phyloP scores from a whole-genome alignment of 2,797 vertebrate species.

The Tapera naevia region DNA sequence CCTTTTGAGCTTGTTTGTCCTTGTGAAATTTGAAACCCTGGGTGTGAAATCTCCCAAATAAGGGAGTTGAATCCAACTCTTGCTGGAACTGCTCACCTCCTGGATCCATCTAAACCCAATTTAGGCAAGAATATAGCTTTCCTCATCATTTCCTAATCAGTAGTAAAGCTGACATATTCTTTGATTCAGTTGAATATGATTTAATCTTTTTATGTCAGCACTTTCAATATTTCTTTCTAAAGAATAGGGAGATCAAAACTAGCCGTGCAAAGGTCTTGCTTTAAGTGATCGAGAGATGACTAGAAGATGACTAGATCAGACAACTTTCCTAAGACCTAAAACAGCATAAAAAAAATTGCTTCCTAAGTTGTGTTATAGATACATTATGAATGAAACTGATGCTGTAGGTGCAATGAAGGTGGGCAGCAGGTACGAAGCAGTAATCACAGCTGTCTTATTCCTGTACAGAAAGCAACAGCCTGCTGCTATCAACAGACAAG shows the following conservation, averaged over 20 bases:
- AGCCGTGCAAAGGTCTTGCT: not conserved
- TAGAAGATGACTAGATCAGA: not conserved
- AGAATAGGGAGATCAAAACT: not conserved
- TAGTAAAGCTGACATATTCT: not conserved
- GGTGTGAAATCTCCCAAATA: not conserved
- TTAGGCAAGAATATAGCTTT: constrained; percentile 2
- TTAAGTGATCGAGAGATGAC: not conserved
- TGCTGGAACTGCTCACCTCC: not conserved
- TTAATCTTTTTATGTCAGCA: constrained; percentile 33
- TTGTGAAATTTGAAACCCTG: not conserved
- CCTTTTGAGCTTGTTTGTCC: not conserved
- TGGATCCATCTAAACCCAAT: not conserved
- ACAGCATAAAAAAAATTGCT: not conserved
- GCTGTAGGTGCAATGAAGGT: not conserved
- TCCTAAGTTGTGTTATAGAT: not conserved
- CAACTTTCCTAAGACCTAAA: not conserved
- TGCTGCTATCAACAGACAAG: not conserved
- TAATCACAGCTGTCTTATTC: not conserved
- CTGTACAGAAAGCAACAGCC: not conserved
- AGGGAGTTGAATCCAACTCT: not conserved
- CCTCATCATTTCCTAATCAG: not conserved
- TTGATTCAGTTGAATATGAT: constrained; percentile 24
- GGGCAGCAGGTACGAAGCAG: not conserved
- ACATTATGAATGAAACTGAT: not conserved
- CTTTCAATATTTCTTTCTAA: constrained; percentile 6